Evolutionary conservation across 2,888 invertebrate genomes (phyloP).

Genomic region (Leptinotarsa rubiginosa): DNA sequence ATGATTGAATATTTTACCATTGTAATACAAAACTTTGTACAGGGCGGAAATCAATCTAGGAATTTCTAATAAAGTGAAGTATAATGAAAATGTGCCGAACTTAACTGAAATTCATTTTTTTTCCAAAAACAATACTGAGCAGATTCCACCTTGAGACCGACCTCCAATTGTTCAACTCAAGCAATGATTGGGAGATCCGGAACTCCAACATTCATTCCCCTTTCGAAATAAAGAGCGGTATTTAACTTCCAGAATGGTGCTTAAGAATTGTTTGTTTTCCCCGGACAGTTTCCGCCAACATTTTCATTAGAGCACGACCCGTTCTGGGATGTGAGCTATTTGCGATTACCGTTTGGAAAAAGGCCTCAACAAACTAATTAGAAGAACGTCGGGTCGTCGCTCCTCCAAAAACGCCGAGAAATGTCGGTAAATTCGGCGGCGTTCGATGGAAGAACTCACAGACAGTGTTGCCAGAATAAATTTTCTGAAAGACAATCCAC

Average conservation of each 20-base stretch:
- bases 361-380: slow-evolving; percentile 30
- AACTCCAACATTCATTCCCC: neutral
- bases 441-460: slow-evolving; percentile 15
- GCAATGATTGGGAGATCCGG: neutral
- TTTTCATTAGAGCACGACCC: slow-evolving; percentile 32
- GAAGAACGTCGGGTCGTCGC: slow-evolving; percentile 17
- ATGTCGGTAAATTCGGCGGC: slow-evolving; percentile 11
- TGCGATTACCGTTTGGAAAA: slow-evolving; percentile 35
- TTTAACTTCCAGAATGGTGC: slow-evolving; percentile 14
- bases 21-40: no score
- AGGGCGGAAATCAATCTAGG: no score
- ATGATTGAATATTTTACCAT: no score
- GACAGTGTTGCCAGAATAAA: no score
- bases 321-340: slow-evolving; percentile 27
- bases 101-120: no score
- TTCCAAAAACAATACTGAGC: no score
- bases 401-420: slow-evolving; percentile 12
- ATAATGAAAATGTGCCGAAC: no score
- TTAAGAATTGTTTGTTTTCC: slow-evolving; percentile 34
- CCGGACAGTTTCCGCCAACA: slow-evolving; percentile 25
- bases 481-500: no score
- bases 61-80: no score
- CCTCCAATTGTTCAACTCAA: neutral
- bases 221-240: neutral
- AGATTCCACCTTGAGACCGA: no score